Evolutionary conservation across 2,797 vertebrate genomes (phyloP), one percentile per base, ranked within the genome.

Genomic region (Sebastes cheni): DNA sequence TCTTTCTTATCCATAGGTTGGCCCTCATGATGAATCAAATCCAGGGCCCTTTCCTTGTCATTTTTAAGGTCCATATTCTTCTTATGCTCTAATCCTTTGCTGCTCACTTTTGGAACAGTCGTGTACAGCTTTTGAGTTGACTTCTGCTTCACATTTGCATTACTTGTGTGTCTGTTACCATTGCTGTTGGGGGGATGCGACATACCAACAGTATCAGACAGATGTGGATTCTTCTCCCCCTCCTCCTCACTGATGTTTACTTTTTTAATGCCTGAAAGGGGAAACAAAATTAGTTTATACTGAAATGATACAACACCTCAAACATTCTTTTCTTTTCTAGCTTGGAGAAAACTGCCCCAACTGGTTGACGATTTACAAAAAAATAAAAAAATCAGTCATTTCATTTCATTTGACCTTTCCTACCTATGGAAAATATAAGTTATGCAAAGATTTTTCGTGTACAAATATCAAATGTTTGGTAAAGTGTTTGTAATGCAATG

Each of bases 41-140:
- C 93, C 84, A 89, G 58, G 46, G 69, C 54, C 81, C 96, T 97
- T 89, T 96, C 93, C 84, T 97, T 98, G 79, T 97, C 97, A 95
- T 95, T 96, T 93, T 96, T 98, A 95, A 95, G 96, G 96, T 98
- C 97, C 96, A 97, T 97, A 93, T 91, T 97, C 92, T 95, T 97
- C 88, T 97, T 97, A 91, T 95, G 94, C 85, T 96, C 91, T 87
- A 95, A 94, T 90, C 95, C 67, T 95, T 96, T 97, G 92, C 95
- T 96, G 92, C 95, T 95, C 84, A 90, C 91, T 89, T 97, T 97
- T 56, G 96, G 95, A 96, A 96, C 95, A 95, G 96, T 91, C 39
- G 95, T 85, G 75, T 92, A 74, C 78, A 94, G 83, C 92, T 97
- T 98, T 86, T 94, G 92, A 29, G 93, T 89, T 70, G 95, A 95